These are phyloP conservation scores for Phalacrocorax carbo DNA, from an alignment of 2,113 vertebrate species.

Conservation along the genomic window DNA sequence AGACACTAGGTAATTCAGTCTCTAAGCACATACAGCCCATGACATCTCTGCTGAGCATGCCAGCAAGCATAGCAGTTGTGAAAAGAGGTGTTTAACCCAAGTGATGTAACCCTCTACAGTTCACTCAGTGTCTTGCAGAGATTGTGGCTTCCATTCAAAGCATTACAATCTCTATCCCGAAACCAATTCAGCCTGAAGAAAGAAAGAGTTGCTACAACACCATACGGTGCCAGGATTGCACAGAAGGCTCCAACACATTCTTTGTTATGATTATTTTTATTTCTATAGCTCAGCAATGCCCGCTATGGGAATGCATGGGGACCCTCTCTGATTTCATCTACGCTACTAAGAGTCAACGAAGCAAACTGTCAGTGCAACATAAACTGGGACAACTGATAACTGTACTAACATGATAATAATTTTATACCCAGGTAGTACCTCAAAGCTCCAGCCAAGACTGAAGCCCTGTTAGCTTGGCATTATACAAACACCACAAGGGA, in stretches of 20 bases:
- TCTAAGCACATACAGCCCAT: background rate
- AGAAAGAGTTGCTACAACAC: slow-evolving; percentile 11
- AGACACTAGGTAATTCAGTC: background rate
- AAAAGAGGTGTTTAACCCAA: background rate
- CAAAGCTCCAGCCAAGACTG: background rate
- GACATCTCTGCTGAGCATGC: background rate
- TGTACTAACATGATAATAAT: background rate
- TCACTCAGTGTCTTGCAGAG: background rate
- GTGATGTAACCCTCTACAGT: background rate
- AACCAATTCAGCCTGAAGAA: background rate
- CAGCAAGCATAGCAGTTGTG: background rate
- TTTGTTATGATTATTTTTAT: background rate
- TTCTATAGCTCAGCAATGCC: background rate
- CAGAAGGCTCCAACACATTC: background rate
- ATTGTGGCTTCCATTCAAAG: slow-evolving; percentile 13
- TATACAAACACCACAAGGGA: background rate
- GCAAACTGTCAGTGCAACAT: background rate
- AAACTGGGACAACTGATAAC: background rate
- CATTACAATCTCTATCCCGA: background rate
- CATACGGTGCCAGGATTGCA: background rate
- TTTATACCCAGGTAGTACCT: background rate
- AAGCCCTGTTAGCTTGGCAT: background rate
- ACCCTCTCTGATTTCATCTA: background rate
- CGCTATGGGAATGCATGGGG: background rate
- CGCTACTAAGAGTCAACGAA: background rate